Base-by-base conservation (phyloP, 2,888 invertebrate genomes). In the Nipponacmea schrenckii region DNA sequence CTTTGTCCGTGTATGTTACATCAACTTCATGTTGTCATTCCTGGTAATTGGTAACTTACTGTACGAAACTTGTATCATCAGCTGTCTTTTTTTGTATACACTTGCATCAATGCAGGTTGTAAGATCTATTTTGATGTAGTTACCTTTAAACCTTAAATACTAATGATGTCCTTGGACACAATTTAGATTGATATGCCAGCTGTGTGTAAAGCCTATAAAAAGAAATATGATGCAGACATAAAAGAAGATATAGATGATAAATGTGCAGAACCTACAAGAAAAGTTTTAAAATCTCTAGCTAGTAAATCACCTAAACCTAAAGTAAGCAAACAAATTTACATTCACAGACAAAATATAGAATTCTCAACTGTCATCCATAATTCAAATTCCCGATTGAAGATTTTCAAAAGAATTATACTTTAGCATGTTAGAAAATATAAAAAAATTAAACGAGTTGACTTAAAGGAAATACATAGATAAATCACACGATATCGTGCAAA, bases 161-260 rank as follows among this genome's bases (percentile, higher is more conserved):
- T 17, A 14, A 62, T 20, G 3, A 3, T 31, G n/a, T 15, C 31
- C n/a, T 46, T 14, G 62, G 44, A 7, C 31, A 26, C 31, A 67
- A 71, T 67, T 62, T 72, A 86, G 85, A 78, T 81, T 76, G 85
- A 86, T 68, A 81, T 84, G 81, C 81, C 81, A 5, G 76, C 72
- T 1, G 77, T 86, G 4, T 75, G 81, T 67, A 83, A 82, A 70
- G 79, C 80, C 0, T 86, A 86, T 79, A 85, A 84, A 76, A 83
- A 81, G 75, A 80, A 80, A 64, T 85, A 83, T 72, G 77, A 76
- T 70, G 75, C 77, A 14, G 84, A 84, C 39, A 69, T 86, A 39
- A 73, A 77, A 39, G 83, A 82, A 24, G 85, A 83, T 70, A 80
- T 86, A 7, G 75, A 78, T 69, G 74, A 74, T 64, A 79, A 81